Base-by-base conservation (phyloP, 2,113 vertebrate genomes). In the Forbesichthys papilliferus region DNA sequence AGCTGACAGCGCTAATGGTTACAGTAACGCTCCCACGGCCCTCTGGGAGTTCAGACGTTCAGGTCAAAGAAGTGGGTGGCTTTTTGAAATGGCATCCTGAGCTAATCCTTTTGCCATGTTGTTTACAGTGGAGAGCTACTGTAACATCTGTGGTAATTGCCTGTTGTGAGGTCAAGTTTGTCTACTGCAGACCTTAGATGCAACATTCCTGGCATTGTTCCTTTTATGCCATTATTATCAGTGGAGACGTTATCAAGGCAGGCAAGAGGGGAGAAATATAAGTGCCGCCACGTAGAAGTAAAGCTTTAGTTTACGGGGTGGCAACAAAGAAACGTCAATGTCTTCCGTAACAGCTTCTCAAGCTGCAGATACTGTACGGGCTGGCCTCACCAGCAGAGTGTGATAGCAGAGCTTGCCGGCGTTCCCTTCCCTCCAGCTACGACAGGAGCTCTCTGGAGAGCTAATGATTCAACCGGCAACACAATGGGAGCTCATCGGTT, bases 1-100 rank as follows among this genome's bases (percentile, higher is more conserved):
- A 64, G 61, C 75, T 33, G 71, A 73, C 71, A 54, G 33, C 5
- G 73, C 65, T 77, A 75, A 78, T 75, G 71, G 57, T 61, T 5
- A 18, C 67, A 27, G 42, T 71, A 79, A 78, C 64, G 64, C 68
- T 79, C 70, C 72, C 55, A 63, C 53, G 67, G 60, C 62, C 8
- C 0, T 6, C 48, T 65, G 75, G 60, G 33, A 70, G 36, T 6
- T 42, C 75, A 54, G 64, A 42, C 34, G 75, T 12, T 6, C 55
- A 27, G 16, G 55, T 16, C 55, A 20, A 14, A 52, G 49, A 52
- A 14, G 13, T 11, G 36, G 36, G 36, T 5, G 7, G 36, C 27
- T 42, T 42, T 42, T 42, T 42, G 36, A 42, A 42, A 42, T 42
- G 36, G 36, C 36, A 42, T 42, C 7, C 36, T 42, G 36, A 8